Evolutionary conservation across 35 echinoderm and acorn worm genomes (phyloP).

Genomic region (Holothuria glaberrima): DNA sequence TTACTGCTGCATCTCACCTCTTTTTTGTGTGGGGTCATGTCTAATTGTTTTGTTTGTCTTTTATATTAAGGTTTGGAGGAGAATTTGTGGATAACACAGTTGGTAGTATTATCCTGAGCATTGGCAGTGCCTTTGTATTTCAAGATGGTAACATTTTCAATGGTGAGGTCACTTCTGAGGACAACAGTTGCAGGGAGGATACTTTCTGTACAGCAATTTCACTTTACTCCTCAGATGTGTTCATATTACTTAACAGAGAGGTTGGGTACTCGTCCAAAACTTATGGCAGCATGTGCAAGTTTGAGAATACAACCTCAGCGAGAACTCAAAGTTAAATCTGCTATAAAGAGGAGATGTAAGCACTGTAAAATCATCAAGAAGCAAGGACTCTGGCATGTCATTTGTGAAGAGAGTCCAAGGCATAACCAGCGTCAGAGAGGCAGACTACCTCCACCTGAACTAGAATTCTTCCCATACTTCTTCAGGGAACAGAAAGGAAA

Average conservation of each 20-base stretch:
- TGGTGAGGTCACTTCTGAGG: background rate
- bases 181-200: background rate
- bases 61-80: too few species aligned
- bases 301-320: background rate
- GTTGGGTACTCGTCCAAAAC: background rate
- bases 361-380: slow-evolving; percentile 42
- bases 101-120: too few species aligned
- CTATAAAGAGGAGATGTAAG: slow-evolving; percentile 45
- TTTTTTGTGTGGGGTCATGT: too few species aligned
- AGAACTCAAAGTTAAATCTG: slow-evolving; percentile 35
- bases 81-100: too few species aligned
- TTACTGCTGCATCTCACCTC: too few species aligned
- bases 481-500: background rate
- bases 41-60: too few species aligned
- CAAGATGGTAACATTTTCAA: slow-evolving; percentile 18
- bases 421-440: slow-evolving; percentile 46
- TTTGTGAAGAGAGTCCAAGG: slow-evolving; percentile 45
- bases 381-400: slow-evolving; percentile 15
- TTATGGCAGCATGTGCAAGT: background rate
- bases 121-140: background rate
- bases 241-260: background rate
- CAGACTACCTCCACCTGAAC: slow-evolving; percentile 32
- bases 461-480: slow-evolving; percentile 52
- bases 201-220: background rate
- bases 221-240: background rate